Evolutionary conservation across 1,140 invertebrate genomes (phyloP).

Genomic region (Thalassaphorura encarpata): DNA sequence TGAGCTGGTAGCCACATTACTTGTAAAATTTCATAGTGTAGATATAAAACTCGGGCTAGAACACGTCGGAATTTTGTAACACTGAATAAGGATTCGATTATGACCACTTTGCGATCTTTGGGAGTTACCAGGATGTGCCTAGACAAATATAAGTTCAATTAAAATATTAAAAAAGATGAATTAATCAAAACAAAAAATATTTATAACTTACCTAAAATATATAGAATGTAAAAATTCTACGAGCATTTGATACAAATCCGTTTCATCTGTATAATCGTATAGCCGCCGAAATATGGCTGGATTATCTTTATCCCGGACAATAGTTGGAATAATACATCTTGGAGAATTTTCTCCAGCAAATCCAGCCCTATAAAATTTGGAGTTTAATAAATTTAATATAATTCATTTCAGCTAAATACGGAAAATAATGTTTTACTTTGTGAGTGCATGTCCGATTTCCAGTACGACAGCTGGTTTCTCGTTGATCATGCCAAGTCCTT

Average conservation of each 20-base stretch:
- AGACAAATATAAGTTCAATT: neutral
- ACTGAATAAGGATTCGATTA: conserved; percentile 80
- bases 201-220: conserved; percentile 67
- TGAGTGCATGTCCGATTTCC: conserved; percentile 84
- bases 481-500: conserved; percentile 61
- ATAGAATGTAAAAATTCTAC: conserved; percentile 79
- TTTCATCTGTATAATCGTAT: conserved; percentile 56
- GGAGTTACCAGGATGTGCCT: conserved; percentile 82
- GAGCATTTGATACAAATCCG: conserved; percentile 72
- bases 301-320: conserved; percentile 53
- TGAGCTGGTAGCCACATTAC: conserved; percentile 65
- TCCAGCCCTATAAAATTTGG: conserved; percentile 57
- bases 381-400: conserved; percentile 3
- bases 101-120: conserved; percentile 79
- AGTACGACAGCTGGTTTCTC: conserved; percentile 81
- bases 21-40: conserved; percentile 76
- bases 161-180: too few species aligned
- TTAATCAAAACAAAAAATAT: neutral
- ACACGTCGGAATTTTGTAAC: conserved; percentile 71
- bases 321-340: conserved; percentile 70
- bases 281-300: conserved; percentile 44
- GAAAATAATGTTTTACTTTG: conserved; percentile 58
- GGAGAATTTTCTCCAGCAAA: conserved; percentile 80
- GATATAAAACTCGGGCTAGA: conserved; percentile 80
- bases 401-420: neutral